Conservation (phyloP, 2,797 vertebrate genomes). For the Aulostomus chinensis region DNA sequence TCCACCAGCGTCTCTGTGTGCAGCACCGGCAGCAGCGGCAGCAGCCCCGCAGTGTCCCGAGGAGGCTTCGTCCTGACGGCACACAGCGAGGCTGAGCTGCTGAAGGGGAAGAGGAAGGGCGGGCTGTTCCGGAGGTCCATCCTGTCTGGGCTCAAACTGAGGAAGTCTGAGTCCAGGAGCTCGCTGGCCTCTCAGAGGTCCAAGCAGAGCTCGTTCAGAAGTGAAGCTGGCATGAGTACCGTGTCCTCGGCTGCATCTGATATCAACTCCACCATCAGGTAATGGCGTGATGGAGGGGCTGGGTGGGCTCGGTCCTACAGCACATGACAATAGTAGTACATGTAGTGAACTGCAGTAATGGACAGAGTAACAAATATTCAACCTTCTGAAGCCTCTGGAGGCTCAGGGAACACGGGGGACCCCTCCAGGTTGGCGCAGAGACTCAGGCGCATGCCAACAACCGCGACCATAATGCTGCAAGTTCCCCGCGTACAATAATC, state of each 20-base stretch:
- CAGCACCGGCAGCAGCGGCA: conserved; percentile 81
- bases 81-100: conserved; percentile 93
- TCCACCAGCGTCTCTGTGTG: conserved; percentile 82
- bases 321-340: not conserved
- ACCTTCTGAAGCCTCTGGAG: no score
- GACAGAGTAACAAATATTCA: no score
- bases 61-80: conserved; percentile 97
- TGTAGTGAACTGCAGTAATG: no score
- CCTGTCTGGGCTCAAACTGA: conserved; percentile 93
- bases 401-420: no score
- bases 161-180: conserved; percentile 97
- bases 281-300: not conserved
- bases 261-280: conserved; percentile 94
- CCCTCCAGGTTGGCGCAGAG: no score
- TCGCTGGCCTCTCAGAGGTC: conserved; percentile 96
- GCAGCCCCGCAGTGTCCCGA: conserved; percentile 90
- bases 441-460: no score
- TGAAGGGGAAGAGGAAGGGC: conserved; percentile 94
- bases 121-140: conserved; percentile 95
- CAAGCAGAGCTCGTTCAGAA: conserved; percentile 98
- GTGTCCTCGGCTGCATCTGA: conserved; percentile 96
- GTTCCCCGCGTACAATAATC: no score
- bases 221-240: conserved; percentile 96
- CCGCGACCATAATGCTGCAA: no score
- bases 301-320: not conserved